Conservation (phyloP, 2,113 vertebrate species). For the Triplophysa tibetana region DNA sequence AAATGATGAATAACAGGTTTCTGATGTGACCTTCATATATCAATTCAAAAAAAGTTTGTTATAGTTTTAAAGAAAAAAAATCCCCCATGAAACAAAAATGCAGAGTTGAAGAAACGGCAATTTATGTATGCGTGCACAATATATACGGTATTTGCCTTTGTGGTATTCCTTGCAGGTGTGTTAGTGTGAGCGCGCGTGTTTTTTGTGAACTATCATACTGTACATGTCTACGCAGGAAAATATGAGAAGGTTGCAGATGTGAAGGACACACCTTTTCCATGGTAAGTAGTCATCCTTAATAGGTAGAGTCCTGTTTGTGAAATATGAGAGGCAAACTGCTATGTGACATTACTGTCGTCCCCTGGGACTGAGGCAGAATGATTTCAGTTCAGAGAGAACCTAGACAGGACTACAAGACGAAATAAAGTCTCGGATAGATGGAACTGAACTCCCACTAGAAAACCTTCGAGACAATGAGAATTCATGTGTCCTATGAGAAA, state of each 20-base stretch:
- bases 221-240: conserved; percentile 58
- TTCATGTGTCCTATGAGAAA: conserved; percentile 53
- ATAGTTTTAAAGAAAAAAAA: too few relatives aligned
- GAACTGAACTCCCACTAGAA: conserved; percentile 65
- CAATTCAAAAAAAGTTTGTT: too few relatives aligned
- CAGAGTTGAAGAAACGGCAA: neutral
- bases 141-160: conserved; percentile 21
- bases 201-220: conserved; percentile 1
- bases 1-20: too few relatives aligned
- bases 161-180: conserved; percentile 41
- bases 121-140: neutral
- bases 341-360: conserved; percentile 94
- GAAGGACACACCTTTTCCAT: conserved; percentile 93
- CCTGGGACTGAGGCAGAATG: conserved; percentile 82
- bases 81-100: too few relatives aligned
- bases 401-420: conserved; percentile 72
- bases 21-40: too few relatives aligned
- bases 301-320: conserved; percentile 90
- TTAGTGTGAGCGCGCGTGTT: conserved; percentile 47
- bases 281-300: conserved; percentile 96
- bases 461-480: conserved; percentile 64
- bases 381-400: conserved; percentile 77
- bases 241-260: conserved; percentile 86
- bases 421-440: conserved; percentile 79
- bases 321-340: conserved; percentile 84